phyloP scores from a whole-genome alignment of 2,113 vertebrate species.

The Burhinus oedicnemus region DNA sequence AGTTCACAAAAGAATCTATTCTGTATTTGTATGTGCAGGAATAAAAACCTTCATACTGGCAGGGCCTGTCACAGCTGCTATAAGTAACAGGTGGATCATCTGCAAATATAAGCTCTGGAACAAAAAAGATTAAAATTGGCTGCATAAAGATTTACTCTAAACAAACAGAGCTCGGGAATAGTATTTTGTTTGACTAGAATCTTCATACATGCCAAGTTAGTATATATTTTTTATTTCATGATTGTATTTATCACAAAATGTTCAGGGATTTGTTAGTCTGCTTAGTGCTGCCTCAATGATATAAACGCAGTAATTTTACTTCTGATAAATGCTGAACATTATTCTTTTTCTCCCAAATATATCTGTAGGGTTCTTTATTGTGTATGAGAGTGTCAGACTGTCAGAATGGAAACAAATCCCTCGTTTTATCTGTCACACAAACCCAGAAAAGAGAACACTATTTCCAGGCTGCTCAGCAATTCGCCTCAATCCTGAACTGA shows the following conservation, averaged over 20 bases:
- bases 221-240: not conserved
- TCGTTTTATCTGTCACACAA: not conserved
- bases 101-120: not conserved
- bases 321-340: not conserved
- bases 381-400: not conserved
- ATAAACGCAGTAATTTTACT: not conserved
- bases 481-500: not conserved
- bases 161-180: not conserved
- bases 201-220: not conserved
- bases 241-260: not conserved
- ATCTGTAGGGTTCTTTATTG: not conserved
- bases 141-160: not conserved
- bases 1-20: not conserved
- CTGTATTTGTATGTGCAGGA: not conserved
- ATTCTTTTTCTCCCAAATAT: not conserved
- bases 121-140: not conserved
- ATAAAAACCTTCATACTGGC: not conserved
- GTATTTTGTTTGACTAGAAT: not conserved
- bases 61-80: not conserved
- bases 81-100: not conserved
- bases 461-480: not conserved
- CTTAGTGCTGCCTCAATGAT: not conserved
- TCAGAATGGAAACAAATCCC: not conserved
- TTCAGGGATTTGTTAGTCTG: not conserved
- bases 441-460: not conserved